A percentile compares a stretch with the other conserved stretches of the same genome.
Conservation (phyloP, 2,888 invertebrate genomes). For the Agrypnus murinus region DNA sequence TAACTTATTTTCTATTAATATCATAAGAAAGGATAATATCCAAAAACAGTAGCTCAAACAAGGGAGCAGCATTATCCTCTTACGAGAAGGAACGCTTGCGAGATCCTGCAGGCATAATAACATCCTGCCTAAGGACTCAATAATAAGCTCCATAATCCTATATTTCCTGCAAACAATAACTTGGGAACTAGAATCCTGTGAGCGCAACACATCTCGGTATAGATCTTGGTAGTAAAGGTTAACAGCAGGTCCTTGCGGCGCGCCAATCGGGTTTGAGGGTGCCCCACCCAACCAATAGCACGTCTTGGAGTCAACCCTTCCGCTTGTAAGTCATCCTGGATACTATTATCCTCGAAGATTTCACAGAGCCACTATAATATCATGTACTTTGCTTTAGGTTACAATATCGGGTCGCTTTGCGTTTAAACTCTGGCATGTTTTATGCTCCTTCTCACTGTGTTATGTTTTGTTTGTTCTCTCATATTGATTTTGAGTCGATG, state of each 20-base stretch:
- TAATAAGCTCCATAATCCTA: slow-evolving; percentile 65
- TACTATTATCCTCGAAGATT: slow-evolving; percentile 51
- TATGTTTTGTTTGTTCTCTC: slow-evolving; percentile 61
- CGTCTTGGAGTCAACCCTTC: slow-evolving; percentile 70
- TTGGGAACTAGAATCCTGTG: slow-evolving; percentile 55
- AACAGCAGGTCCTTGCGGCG: slow-evolving; percentile 69
- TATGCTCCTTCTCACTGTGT: slow-evolving; percentile 61
- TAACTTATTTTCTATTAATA: slow-evolving; percentile 19
- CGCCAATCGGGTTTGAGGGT: slow-evolving; percentile 71
- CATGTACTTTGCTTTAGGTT: slow-evolving; percentile 64
- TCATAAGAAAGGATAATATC: slow-evolving; percentile 6
- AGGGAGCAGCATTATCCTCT: slow-evolving; percentile 52
- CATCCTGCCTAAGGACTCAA: slow-evolving; percentile 62
- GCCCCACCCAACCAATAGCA: slow-evolving; percentile 71
- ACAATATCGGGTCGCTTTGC: slow-evolving; percentile 62
- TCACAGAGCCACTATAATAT: slow-evolving; percentile 62
- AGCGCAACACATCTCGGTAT: slow-evolving; percentile 60
- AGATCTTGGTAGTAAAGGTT: slow-evolving; percentile 70
- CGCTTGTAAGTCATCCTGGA: slow-evolving; percentile 54
- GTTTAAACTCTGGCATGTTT: slow-evolving; percentile 60
- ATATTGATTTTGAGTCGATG: slow-evolving; percentile 45
- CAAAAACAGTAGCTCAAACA: slow-evolving; percentile 18
- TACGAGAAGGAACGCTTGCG: slow-evolving; percentile 39
- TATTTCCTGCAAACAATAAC: slow-evolving; percentile 68
- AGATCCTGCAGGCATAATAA: slow-evolving; percentile 58